Percentiles rank a stretch among this genome's conserved stretches.
phyloP scores from a whole-genome alignment of 2,797 vertebrate species.

The Bovichtus diacanthus region DNA sequence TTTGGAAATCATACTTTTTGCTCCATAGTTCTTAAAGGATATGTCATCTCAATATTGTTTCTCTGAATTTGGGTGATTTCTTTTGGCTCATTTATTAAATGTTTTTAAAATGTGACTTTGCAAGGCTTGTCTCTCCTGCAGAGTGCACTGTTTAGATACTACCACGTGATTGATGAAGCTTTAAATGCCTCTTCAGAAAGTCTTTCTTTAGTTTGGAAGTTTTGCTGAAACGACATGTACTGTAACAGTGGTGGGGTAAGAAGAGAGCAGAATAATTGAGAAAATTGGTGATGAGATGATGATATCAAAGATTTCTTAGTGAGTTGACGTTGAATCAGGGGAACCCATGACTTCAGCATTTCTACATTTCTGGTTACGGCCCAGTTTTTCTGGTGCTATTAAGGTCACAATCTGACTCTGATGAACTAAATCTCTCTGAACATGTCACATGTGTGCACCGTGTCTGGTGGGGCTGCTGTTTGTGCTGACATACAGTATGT shows the following conservation, averaged over 20 bases:
- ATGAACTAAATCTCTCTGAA: slow-evolving; percentile 36
- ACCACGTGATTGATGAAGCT: neutral
- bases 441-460: slow-evolving; percentile 25
- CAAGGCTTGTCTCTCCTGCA: neutral
- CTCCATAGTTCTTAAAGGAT: too few species aligned
- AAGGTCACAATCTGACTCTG: slow-evolving; percentile 30
- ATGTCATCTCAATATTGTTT: neutral
- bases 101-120: neutral
- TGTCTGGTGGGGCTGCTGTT: slow-evolving; percentile 25
- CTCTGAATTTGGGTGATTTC: neutral
- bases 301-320: neutral
- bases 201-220: neutral
- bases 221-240: neutral
- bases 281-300: neutral
- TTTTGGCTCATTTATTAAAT: neutral
- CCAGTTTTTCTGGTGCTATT: slow-evolving; percentile 1
- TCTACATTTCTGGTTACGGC: neutral
- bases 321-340: neutral
- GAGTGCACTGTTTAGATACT: neutral
- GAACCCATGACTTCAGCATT: neutral
- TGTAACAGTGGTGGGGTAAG: neutral
- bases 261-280: neutral
- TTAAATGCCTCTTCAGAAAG: neutral
- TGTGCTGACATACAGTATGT: slow-evolving; percentile 48
- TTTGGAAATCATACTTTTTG: neutral